phyloP scores from a whole-genome alignment of 2,888 invertebrate species.

The Hypercompe scribonia region DNA sequence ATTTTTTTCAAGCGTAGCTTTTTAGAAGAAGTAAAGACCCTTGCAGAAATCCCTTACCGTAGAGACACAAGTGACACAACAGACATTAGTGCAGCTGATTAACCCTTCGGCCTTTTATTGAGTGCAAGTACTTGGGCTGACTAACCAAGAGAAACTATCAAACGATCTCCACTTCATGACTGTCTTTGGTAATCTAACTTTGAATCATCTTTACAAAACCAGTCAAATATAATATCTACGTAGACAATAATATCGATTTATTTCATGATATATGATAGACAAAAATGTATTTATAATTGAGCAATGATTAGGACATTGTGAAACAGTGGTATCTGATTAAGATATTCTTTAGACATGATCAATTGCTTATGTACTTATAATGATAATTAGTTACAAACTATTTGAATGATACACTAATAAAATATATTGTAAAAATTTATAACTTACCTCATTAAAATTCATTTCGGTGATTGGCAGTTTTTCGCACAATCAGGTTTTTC shows the following conservation, averaged over 20 bases:
- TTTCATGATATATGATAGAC: not conserved
- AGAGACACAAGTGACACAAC: no score
- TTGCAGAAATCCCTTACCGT: no score
- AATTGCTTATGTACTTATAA: not conserved
- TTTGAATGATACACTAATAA: no score
- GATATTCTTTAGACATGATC: not conserved
- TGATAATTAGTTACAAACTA: not conserved
- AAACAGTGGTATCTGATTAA: not conserved
- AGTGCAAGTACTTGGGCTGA: no score
- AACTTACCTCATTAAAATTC: no score
- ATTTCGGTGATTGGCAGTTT: no score
- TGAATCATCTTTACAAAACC: not conserved
- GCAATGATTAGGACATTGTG: not conserved
- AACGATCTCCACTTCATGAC: not conserved
- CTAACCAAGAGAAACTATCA: not conserved
- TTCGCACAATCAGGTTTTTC: no score
- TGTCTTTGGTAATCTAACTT: not conserved
- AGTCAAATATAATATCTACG: conserved; percentile 1
- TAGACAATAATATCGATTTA: not conserved
- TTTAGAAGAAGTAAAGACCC: no score
- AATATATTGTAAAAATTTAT: not conserved
- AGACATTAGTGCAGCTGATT: not conserved
- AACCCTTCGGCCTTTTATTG: not conserved
- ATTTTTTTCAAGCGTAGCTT: no score
- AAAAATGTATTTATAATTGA: not conserved